A percentile compares a stretch with the other conserved stretches of the same genome.
These are phyloP conservation scores for Poeciliopsis prolifica DNA, from an alignment of 2,113 vertebrate genomes.

Conservation along the genomic window DNA sequence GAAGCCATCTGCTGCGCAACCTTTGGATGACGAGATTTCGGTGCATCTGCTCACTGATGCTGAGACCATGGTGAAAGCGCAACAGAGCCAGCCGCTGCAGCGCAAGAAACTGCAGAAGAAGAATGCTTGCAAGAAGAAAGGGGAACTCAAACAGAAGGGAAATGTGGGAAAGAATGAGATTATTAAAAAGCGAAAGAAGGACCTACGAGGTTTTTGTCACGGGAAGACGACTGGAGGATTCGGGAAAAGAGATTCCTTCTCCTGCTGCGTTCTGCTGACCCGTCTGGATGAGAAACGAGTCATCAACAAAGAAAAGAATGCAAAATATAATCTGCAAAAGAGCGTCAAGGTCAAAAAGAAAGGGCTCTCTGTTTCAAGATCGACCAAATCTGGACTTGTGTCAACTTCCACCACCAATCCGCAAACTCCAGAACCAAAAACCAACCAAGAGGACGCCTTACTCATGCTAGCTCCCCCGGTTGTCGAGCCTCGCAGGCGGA, in stretches of 20 bases:
- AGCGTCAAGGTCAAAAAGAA: constrained; percentile 55
- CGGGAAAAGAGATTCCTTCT: constrained; percentile 68
- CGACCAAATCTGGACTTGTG: constrained; percentile 60
- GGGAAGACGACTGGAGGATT: constrained; percentile 72
- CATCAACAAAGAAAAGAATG: constrained; percentile 39
- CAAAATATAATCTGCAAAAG: constrained; percentile 53
- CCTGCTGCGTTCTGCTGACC: constrained; percentile 91
- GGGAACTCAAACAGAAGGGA: constrained; percentile 32
- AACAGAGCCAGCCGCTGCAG: constrained; percentile 62
- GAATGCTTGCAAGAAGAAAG: constrained; percentile 50
- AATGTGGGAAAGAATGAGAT: constrained; percentile 40
- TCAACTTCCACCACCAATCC: constrained; percentile 56
- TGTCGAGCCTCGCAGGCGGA: constrained; percentile 87
- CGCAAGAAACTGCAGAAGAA: constrained; percentile 52
- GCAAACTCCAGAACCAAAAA: constrained; percentile 70
- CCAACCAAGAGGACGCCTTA: constrained; percentile 67
- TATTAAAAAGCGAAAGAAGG: constrained; percentile 54
- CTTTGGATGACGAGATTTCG: constrained; percentile 61
- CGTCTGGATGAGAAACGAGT: constrained; percentile 82
- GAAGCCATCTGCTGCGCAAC: constrained; percentile 53
- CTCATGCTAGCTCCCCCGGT: constrained; percentile 37
- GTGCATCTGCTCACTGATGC: constrained; percentile 62
- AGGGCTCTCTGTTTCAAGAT: constrained; percentile 37
- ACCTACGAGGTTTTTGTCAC: constrained; percentile 81
- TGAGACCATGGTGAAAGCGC: constrained; percentile 79